Conservation (phyloP, 2,797 vertebrate species). For the Phataginus tricuspis region DNA sequence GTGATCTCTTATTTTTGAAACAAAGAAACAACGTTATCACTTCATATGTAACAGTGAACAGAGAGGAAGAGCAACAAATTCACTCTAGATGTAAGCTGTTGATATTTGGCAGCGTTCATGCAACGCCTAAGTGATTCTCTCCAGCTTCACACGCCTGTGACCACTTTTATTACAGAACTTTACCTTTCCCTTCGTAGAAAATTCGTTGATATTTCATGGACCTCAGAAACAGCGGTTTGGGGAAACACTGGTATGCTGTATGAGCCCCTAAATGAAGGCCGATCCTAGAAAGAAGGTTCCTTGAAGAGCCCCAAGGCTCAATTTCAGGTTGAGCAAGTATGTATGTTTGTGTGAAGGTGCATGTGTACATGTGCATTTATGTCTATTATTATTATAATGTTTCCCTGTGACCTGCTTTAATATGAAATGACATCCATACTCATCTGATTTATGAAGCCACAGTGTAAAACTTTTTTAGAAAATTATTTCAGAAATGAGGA, state of each 20-base stretch:
- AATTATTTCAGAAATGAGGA: neutral
- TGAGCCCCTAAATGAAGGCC: neutral
- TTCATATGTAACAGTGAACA: neutral
- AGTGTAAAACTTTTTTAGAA: neutral
- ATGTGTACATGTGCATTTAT: neutral
- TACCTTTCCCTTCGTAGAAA: neutral
- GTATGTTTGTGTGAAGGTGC: neutral
- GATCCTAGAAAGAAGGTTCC: neutral
- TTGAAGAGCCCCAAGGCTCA: neutral
- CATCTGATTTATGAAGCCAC: neutral
- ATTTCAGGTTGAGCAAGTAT: neutral
- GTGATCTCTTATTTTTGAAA: conserved; percentile 29
- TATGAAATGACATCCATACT: neutral
- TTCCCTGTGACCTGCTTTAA: conserved; percentile 25
- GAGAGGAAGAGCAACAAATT: neutral
- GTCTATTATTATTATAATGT: neutral
- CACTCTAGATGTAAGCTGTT: neutral
- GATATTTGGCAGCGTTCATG: neutral
- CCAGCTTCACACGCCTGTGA: neutral
- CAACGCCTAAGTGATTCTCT: neutral
- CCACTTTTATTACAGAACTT: neutral
- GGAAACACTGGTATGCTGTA: neutral
- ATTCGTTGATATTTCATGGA: neutral
- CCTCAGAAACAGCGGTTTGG: neutral
- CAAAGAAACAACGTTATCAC: neutral